Evolutionary conservation across 1,140 invertebrate genomes (phyloP).

Genomic region (Neuroterus valhalla): DNA sequence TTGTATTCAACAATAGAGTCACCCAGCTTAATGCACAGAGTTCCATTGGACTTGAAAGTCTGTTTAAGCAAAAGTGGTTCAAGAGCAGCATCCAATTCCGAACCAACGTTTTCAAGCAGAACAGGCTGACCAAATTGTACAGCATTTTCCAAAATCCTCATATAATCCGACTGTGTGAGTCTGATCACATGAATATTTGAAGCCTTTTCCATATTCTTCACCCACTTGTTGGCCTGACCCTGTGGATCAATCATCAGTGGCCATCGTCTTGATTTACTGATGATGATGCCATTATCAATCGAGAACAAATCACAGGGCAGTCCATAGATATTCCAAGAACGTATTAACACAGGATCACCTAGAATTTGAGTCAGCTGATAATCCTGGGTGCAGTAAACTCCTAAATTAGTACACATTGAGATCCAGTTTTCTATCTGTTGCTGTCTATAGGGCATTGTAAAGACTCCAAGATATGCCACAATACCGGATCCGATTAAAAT

Average conservation of each 20-base stretch:
- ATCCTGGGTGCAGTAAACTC: constrained; percentile 85
- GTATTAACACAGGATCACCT: constrained; percentile 89
- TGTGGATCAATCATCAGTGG: constrained; percentile 97
- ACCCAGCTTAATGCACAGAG: constrained; percentile 87
- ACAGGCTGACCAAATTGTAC: constrained; percentile 95
- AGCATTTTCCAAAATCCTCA: constrained; percentile 91
- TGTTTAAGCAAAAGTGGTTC: constrained; percentile 92
- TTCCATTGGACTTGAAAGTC: constrained; percentile 90
- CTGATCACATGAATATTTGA: constrained; percentile 89
- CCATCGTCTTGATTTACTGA: constrained; percentile 88
- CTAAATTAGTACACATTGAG: constrained; percentile 78
- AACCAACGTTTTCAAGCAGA: constrained; percentile 89
- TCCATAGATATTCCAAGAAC: constrained; percentile 93
- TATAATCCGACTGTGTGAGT: constrained; percentile 88
- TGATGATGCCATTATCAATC: constrained; percentile 95
- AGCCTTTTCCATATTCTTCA: constrained; percentile 94
- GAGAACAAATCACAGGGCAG: constrained; percentile 93
- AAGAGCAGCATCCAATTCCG: constrained; percentile 92
- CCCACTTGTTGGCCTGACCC: constrained; percentile 95
- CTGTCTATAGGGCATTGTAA: constrained; percentile 85
- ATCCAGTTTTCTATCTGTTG: constrained; percentile 87
- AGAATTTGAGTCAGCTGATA: constrained; percentile 86
- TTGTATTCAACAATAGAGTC: constrained; percentile 90
- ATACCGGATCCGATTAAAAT: constrained; percentile 80
- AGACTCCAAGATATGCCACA: constrained; percentile 93